These are phyloP conservation scores for Trachelus iudaicus DNA, from an alignment of 2,888 invertebrate genomes.

Conservation along the genomic window DNA sequence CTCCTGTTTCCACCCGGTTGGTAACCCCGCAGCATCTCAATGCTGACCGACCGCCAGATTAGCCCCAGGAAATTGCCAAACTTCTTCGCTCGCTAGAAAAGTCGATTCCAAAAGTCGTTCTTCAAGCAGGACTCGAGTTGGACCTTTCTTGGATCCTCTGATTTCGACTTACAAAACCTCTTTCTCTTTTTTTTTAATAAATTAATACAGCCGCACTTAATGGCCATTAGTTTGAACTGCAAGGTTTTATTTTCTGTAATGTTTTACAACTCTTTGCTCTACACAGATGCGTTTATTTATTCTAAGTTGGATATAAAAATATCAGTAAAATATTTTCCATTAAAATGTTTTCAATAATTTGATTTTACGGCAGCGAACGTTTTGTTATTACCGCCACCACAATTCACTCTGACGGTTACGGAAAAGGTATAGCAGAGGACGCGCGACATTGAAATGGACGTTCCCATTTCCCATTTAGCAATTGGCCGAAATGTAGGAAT, in stretches of 20 bases:
- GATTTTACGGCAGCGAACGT: neutral
- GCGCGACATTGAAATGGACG: neutral
- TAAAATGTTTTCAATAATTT: neutral
- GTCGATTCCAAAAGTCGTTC: slow-evolving; percentile 62
- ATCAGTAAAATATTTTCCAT: neutral
- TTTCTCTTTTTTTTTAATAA: neutral
- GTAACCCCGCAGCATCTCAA: slow-evolving; percentile 60
- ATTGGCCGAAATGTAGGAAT: neutral
- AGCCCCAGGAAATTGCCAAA: slow-evolving; percentile 66
- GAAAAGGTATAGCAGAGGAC: neutral
- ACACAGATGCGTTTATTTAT: neutral
- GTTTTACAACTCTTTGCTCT: neutral
- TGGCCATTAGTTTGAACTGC: neutral
- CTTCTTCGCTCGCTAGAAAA: slow-evolving; percentile 59
- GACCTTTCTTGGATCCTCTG: neutral
- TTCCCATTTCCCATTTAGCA: neutral
- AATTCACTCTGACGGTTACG: neutral
- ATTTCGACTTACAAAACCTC: neutral
- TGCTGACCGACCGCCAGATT: slow-evolving; percentile 64
- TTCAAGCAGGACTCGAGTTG: slow-evolving; percentile 44
- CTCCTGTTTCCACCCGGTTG: slow-evolving; percentile 24
- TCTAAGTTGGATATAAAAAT: neutral
- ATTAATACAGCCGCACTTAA: neutral
- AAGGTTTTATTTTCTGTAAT: neutral
- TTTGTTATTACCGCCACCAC: neutral